Percentiles rank a stretch among this genome's conserved stretches.
Conservation (phyloP, 2,888 invertebrate genomes). For the Euzophera pinguis region DNA sequence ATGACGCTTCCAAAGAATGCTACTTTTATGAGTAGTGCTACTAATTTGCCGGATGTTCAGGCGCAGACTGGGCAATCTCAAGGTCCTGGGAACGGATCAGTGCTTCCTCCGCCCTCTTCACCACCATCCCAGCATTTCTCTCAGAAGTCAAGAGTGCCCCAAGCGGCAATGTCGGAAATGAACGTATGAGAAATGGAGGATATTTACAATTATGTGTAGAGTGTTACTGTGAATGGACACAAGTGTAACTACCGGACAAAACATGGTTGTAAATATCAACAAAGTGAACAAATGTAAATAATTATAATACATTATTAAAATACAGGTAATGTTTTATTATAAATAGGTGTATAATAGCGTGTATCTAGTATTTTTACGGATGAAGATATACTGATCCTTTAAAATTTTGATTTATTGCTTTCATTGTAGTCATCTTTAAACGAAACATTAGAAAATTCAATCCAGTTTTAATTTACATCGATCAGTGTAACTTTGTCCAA, state of each 20-base stretch:
- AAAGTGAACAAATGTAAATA: constrained; percentile 37
- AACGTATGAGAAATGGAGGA: constrained; percentile 88
- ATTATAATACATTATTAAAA: constrained; percentile 40
- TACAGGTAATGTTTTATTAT: constrained; percentile 47
- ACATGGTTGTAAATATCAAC: constrained; percentile 76
- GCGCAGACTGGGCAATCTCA: constrained; percentile 69
- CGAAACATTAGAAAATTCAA: too few species aligned
- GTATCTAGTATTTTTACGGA: not conserved
- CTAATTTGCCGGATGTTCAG: constrained; percentile 72
- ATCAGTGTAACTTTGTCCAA: not conserved
- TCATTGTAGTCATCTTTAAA: not conserved
- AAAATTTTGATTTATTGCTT: not conserved
- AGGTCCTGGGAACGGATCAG: constrained; percentile 63
- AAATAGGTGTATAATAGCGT: constrained; percentile 27
- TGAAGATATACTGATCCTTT: constrained; percentile 2
- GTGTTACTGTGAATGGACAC: constrained; percentile 49
- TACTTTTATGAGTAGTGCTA: constrained; percentile 65
- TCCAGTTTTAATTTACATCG: not conserved
- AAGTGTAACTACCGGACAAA: constrained; percentile 47
- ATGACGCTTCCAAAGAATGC: constrained; percentile 83
- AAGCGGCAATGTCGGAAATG: constrained; percentile 93
- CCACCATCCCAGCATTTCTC: constrained; percentile 60
- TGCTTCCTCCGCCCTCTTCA: constrained; percentile 54
- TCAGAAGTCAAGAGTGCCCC: constrained; percentile 83
- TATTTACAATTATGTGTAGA: constrained; percentile 80